These are phyloP conservation scores for Coracias cyanogaster DNA, from an alignment of 2,797 vertebrate genomes.

Conservation along the genomic window DNA sequence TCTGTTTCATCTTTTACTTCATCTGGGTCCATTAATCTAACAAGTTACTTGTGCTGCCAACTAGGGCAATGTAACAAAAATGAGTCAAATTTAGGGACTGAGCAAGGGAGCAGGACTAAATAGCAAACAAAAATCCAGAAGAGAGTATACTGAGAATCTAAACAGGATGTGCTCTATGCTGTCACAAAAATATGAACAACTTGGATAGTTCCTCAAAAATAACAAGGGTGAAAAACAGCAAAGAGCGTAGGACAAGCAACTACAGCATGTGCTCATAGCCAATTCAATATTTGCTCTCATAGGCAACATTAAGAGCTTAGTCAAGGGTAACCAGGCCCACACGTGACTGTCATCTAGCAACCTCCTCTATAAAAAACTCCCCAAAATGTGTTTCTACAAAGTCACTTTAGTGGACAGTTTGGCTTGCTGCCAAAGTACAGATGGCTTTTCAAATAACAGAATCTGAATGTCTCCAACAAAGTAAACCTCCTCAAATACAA, in stretches of 20 bases:
- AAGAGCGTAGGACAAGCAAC: background rate
- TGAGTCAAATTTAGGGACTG: background rate
- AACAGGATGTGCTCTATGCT: background rate
- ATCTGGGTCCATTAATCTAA: background rate
- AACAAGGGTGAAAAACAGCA: background rate
- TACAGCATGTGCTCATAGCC: rapidly evolving
- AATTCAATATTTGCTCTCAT: background rate
- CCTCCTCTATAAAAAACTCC: background rate
- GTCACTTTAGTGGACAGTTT: background rate
- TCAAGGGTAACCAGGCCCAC: background rate
- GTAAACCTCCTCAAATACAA: background rate
- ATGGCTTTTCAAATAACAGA: background rate
- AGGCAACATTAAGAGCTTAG: background rate
- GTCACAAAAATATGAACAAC: background rate
- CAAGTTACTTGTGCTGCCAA: background rate
- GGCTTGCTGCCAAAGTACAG: background rate
- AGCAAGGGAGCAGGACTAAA: background rate
- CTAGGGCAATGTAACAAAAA: background rate
- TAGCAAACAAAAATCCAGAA: background rate
- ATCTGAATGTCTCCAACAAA: background rate
- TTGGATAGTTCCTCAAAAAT: background rate
- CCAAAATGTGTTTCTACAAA: background rate
- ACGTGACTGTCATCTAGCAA: background rate
- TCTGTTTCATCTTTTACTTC: background rate
- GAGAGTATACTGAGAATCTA: background rate